Base-by-base conservation (phyloP, 2,888 invertebrate genomes). In the Mythimna vitellina region DNA sequence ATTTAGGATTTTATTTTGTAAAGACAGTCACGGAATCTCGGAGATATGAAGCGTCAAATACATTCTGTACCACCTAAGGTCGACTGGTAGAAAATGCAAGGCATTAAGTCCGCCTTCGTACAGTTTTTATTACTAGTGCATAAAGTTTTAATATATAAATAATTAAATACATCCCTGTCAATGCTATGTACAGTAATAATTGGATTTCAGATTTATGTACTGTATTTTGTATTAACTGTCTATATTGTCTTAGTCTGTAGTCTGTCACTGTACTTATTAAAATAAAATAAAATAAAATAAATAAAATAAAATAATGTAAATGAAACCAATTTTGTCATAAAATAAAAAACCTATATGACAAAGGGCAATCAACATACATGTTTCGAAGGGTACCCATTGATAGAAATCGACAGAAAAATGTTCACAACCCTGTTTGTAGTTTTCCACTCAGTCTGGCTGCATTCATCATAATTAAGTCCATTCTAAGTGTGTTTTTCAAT, bases 401-500 rank as follows among this genome's bases (percentile, higher is more conserved):
- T 42, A 42, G 14, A 42, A 20, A 49, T 49, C 14, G 20, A 20
- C 20, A 49, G 49, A 51, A 51, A 51, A 51, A 49, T 20, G 7
- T 7, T 49, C 8, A 9, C 3, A 51, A n/a, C n/a, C 17, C 46
- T 46, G 46, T 46, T 51, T 9, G n/a, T 51, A 51, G 20, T n/a
- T 51, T 49, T 49, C 20, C 49, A 51, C n/a, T n/a, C 49, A n/a
- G 14, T 42, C 12, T 51, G n/a, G n/a, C n/a, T 51, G n/a, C 49
- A n/a, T 51, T n/a, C 49, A n/a, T 7, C 49, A 51, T 51, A 51
- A 51, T n/a, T 2, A 51, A 20, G 9, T 51, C n/a, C n/a, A 51
- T 51, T 70, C 68, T 68, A 25, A 64, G 42, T 61, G 64, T 81
- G 29, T 69, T 82, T 79, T 74, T 67, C 62, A 71, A 69, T 76